phyloP scores from a whole-genome alignment of 2,888 invertebrate genomes.

The Netelia fuscicornis region DNA sequence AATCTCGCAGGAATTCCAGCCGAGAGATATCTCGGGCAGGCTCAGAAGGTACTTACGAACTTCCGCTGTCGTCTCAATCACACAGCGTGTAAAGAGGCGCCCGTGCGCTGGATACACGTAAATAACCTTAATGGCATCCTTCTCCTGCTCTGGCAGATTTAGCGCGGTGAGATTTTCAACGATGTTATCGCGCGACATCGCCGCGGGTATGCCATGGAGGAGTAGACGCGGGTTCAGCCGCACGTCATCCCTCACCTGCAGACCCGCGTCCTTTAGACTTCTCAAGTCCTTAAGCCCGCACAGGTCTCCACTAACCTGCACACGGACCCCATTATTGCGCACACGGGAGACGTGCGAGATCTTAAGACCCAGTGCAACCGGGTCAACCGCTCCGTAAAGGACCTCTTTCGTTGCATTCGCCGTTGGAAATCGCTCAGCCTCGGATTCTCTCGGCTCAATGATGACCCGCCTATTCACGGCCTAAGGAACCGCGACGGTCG shows the following conservation, averaged over 20 bases:
- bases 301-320: not conserved
- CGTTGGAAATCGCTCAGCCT: conserved; percentile 2
- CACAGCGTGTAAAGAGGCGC: not conserved
- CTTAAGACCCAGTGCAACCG: conserved; percentile 11
- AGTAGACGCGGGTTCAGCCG: no score
- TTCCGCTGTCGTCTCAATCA: conserved; percentile 23
- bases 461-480: not conserved
- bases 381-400: not conserved
- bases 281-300: no score
- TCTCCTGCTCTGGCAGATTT: no score
- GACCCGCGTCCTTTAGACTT: no score
- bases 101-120: no score
- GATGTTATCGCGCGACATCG: no score
- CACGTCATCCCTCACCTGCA: no score
- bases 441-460: conserved; percentile 10
- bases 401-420: not conserved
- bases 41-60: conserved; percentile 1
- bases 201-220: no score
- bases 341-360: conserved; percentile 1
- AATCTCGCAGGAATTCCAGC: not conserved
- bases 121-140: no score
- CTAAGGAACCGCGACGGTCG: not conserved
- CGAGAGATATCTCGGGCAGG: conserved; percentile 2
- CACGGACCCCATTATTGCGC: not conserved
- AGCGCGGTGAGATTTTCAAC: no score